These are phyloP conservation scores for Sinopyrophorus schimmeli DNA, from an alignment of 2,888 invertebrate genomes.

Conservation along the genomic window DNA sequence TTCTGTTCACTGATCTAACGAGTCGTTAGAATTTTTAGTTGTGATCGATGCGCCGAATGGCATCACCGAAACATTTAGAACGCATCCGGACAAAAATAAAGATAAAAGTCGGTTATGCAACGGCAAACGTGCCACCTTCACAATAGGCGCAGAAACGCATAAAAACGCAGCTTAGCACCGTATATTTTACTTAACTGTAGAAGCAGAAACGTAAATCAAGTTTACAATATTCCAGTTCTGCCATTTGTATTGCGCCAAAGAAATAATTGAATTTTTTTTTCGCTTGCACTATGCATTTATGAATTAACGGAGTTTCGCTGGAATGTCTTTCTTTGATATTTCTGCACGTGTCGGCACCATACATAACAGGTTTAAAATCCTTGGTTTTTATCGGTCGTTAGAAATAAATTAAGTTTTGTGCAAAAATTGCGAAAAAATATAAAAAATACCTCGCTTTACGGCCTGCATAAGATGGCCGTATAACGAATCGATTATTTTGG, in stretches of 20 bases:
- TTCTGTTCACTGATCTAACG: constrained; percentile 14
- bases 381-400: no score
- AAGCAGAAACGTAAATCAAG: not conserved
- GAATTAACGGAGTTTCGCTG: not conserved
- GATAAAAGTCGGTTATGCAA: not conserved
- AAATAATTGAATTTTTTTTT: not conserved
- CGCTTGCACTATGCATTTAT: not conserved
- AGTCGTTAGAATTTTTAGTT: constrained; percentile 12
- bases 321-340: no score
- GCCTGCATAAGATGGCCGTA: no score
- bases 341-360: no score
- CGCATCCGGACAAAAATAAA: not conserved
- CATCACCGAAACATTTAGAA: not conserved
- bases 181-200: constrained; percentile 1
- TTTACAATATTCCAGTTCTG: constrained; percentile 1
- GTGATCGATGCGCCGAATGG: constrained; percentile 12
- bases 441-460: no score
- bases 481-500: no score
- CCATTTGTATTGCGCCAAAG: not conserved
- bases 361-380: no score
- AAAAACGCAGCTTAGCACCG: not conserved
- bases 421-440: no score
- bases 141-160: not conserved
- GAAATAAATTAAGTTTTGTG: no score
- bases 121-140: not conserved